phyloP scores from a whole-genome alignment of 2,888 invertebrate genomes.

The Mamestra brassicae region DNA sequence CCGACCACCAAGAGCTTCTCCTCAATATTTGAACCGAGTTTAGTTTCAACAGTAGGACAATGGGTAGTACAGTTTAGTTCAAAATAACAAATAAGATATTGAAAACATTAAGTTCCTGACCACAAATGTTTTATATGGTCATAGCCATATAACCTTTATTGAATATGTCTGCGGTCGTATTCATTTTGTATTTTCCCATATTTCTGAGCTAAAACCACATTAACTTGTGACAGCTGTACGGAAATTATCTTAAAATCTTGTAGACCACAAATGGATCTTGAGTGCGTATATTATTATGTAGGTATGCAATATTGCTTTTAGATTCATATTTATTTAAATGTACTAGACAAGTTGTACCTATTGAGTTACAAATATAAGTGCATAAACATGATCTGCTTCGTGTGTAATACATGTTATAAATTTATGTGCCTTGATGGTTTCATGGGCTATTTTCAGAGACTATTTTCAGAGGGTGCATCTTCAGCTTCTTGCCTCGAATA shows the following conservation, averaged over 20 bases:
- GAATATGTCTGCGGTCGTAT: conserved; percentile 5
- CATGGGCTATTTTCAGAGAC: no score
- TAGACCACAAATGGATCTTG: conserved; percentile 46
- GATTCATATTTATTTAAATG: conserved; percentile 40
- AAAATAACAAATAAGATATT: background rate
- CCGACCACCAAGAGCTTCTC: no score
- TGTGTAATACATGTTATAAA: background rate
- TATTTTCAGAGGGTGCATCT: no score
- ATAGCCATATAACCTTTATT: background rate
- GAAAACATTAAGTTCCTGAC: conserved; percentile 3
- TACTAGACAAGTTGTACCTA: conserved; percentile 18
- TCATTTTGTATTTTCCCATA: conserved; percentile 22
- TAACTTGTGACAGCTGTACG: background rate
- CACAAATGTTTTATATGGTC: background rate
- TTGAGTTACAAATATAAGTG: background rate
- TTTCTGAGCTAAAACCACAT: conserved; percentile 9
- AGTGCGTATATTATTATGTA: background rate
- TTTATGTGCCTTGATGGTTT: background rate
- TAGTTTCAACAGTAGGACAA: no score
- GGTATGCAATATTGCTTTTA: conserved; percentile 7
- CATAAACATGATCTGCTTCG: conserved; percentile 3
- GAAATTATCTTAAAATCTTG: conserved; percentile 27
- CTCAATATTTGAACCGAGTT: no score
- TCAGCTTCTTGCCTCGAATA: no score
- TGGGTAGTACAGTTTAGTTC: background rate